phyloP scores from a whole-genome alignment of 2,888 invertebrate genomes.

The Syrista parreyssii region DNA sequence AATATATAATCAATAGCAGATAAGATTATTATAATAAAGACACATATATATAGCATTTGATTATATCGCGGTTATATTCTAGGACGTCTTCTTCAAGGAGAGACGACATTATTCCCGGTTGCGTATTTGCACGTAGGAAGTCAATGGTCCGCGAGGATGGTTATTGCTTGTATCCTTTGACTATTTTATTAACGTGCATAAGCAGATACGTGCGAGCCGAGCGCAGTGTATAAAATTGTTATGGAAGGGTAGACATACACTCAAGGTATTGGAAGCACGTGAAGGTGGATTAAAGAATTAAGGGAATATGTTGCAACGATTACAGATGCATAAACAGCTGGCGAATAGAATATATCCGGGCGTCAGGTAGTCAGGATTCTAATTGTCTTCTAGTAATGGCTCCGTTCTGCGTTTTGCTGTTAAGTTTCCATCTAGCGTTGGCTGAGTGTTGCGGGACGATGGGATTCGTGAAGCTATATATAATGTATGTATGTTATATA shows the following conservation, averaged over 20 bases:
- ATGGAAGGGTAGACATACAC: not conserved
- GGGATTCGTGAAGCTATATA: not conserved
- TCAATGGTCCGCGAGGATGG: not conserved
- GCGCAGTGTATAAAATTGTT: not conserved
- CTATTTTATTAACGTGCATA: not conserved
- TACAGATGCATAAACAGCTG: constrained; percentile 11
- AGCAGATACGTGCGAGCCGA: not conserved
- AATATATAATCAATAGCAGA: not conserved
- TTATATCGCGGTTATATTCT: not conserved
- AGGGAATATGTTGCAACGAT: not conserved
- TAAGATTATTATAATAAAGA: not conserved
- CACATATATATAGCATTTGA: not conserved
- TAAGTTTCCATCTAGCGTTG: constrained; percentile 41
- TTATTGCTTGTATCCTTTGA: not conserved
- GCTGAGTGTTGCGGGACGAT: constrained; percentile 6
- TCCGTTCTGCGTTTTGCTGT: constrained; percentile 27
- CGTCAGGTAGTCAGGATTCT: not conserved
- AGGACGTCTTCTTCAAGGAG: not conserved
- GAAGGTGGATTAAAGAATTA: not conserved
- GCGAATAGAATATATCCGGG: constrained; percentile 17
- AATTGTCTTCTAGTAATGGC: not conserved
- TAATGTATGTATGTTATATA: not conserved
- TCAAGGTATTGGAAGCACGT: not conserved
- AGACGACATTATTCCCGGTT: not conserved
- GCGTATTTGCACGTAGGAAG: not conserved